Percentiles rank a stretch among this genome's conserved stretches.
Evolutionary conservation across 2,113 vertebrate species (phyloP).

Genomic region (Andinoacara biseriatus): DNA sequence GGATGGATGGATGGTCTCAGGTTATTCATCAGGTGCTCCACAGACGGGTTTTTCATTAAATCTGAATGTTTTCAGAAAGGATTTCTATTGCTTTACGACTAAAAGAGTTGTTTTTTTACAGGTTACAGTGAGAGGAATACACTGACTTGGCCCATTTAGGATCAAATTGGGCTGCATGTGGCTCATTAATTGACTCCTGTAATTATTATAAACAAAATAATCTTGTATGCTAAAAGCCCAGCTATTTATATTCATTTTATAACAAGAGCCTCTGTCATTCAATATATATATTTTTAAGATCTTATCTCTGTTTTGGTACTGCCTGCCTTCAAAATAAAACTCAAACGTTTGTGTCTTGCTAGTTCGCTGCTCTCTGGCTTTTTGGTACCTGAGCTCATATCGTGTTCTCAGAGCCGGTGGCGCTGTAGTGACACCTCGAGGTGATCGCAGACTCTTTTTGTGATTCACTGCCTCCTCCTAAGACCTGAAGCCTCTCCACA

Average conservation of each 20-base stretch:
- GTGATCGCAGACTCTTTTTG: conserved; percentile 31
- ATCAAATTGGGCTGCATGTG: too few relatives aligned
- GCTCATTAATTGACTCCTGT: background rate
- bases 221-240: background rate
- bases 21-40: background rate
- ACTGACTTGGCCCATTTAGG: too few relatives aligned
- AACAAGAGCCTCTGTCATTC: background rate
- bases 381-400: background rate
- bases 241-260: background rate
- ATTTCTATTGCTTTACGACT: too few relatives aligned
- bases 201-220: background rate
- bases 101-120: too few relatives aligned
- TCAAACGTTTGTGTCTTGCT: background rate
- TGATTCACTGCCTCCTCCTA: conserved; percentile 23
- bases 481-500: conserved; percentile 5
- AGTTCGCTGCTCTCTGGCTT: background rate
- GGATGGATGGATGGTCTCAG: too few relatives aligned
- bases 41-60: background rate
- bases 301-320: background rate
- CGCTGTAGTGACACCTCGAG: background rate
- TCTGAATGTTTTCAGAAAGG: background rate
- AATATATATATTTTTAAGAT: background rate
- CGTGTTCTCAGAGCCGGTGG: background rate
- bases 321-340: background rate
- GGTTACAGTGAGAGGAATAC: too few relatives aligned